These are phyloP conservation scores for Cylloceria caligata DNA, from an alignment of 2,888 invertebrate genomes.

Conservation along the genomic window DNA sequence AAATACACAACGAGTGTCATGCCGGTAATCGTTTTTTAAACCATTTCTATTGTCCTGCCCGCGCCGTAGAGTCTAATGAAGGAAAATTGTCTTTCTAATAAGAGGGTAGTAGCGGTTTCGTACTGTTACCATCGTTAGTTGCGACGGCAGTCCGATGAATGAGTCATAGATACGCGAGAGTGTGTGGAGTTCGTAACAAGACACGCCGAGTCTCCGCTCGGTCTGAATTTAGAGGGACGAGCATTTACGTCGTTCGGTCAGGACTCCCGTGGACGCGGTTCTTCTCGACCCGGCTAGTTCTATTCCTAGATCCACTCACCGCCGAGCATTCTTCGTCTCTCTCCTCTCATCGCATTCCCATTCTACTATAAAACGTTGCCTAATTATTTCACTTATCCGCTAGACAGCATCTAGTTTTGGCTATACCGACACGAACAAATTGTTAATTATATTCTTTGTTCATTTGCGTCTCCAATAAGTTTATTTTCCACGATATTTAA, in stretches of 20 bases:
- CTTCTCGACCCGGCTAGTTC: slow-evolving; percentile 69
- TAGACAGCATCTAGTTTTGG: not conserved
- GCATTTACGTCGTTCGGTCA: slow-evolving; percentile 68
- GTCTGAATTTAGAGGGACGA: slow-evolving; percentile 73
- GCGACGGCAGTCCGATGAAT: slow-evolving; percentile 62
- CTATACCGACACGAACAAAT: not conserved
- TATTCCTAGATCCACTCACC: slow-evolving; percentile 70
- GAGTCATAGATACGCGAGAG: slow-evolving; percentile 68
- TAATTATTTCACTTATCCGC: slow-evolving; percentile 27
- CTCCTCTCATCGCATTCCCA: slow-evolving; percentile 55
- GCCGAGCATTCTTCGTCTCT: slow-evolving; percentile 62
- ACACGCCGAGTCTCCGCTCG: slow-evolving; percentile 68
- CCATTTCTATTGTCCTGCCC: not conserved
- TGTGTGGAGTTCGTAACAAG: slow-evolving; percentile 70
- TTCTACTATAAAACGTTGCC: slow-evolving; percentile 25
- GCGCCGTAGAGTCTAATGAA: not conserved
- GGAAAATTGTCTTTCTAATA: slow-evolving; percentile 28
- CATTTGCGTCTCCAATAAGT: not conserved
- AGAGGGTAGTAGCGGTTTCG: slow-evolving; percentile 15
- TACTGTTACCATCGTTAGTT: slow-evolving; percentile 51
- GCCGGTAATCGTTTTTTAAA: not conserved
- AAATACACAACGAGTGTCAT: not conserved
- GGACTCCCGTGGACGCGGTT: slow-evolving; percentile 58
- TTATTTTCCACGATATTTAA: not conserved
- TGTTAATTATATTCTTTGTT: not conserved